Conservation (phyloP, 2,113 vertebrate species). For the Bothrops jararaca region DNA sequence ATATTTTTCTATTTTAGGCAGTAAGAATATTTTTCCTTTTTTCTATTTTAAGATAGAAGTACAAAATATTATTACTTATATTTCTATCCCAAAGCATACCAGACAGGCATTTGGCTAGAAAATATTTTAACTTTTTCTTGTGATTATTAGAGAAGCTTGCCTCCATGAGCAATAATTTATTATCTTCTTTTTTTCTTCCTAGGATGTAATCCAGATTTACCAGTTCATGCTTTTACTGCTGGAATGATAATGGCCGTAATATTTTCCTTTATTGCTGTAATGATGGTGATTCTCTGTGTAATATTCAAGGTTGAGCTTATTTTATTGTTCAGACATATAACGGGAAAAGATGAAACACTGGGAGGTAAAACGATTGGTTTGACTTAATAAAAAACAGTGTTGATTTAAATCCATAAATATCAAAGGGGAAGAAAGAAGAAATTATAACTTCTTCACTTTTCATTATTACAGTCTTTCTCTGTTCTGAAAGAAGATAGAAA, state of each 20-base stretch:
- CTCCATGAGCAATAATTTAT: neutral
- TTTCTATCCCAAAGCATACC: neutral
- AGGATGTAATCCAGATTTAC: constrained; percentile 56
- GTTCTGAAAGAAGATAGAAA: neutral
- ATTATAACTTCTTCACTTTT: neutral
- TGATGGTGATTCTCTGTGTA: constrained; percentile 45
- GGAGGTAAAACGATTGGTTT: constrained; percentile 64
- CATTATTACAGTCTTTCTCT: neutral
- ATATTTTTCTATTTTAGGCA: neutral
- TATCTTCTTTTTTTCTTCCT: constrained; percentile 25
- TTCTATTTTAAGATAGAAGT: neutral
- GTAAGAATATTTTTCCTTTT: neutral
- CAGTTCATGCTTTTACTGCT: constrained; percentile 60
- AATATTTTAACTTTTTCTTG: neutral
- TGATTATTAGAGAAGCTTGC: neutral
- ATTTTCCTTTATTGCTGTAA: constrained; percentile 42
- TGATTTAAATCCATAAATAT: neutral
- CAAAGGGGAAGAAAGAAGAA: neutral
- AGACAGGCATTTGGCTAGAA: neutral
- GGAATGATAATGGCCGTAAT: constrained; percentile 58
- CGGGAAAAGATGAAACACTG: constrained; percentile 71
- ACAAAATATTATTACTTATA: neutral
- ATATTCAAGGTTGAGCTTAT: constrained; percentile 72
- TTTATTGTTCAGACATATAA: constrained; percentile 67
- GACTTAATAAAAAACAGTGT: neutral